Conservation (phyloP, 2,888 invertebrate species). For the Ophion costatus region DNA sequence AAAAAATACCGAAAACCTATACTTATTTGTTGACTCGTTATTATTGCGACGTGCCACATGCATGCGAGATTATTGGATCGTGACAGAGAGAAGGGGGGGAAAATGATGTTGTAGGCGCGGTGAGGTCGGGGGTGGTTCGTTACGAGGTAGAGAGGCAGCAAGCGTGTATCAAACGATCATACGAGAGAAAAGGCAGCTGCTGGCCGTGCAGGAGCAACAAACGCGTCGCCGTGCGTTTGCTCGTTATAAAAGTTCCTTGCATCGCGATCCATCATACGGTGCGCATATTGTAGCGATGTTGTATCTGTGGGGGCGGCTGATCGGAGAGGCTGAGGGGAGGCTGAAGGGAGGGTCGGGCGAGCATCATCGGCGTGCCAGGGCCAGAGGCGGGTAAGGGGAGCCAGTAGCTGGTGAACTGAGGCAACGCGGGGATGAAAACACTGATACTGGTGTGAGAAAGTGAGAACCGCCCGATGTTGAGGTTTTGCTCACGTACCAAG, state of each 20-base stretch:
- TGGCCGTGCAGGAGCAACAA: constrained; percentile 57
- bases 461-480: constrained; percentile 42
- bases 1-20: too few species aligned
- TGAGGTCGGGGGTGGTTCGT: constrained; percentile 41
- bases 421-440: constrained; percentile 71
- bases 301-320: constrained; percentile 48
- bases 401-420: constrained; percentile 77
- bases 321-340: constrained; percentile 13
- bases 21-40: too few species aligned
- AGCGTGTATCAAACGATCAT: constrained; percentile 64
- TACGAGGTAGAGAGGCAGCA: constrained; percentile 41
- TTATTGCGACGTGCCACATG: not conserved
- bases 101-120: constrained; percentile 27
- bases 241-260: constrained; percentile 50
- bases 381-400: constrained; percentile 40
- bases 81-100: constrained; percentile 51
- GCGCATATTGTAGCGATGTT: constrained; percentile 37
- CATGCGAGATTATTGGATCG: constrained; percentile 58
- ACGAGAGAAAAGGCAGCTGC: constrained; percentile 61
- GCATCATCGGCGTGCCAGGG: constrained; percentile 51
- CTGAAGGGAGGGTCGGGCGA: constrained; percentile 34
- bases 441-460: constrained; percentile 48
- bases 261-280: constrained; percentile 43
- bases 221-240: constrained; percentile 61
- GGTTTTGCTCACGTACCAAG: constrained; percentile 33